Evolutionary conservation across 1,140 invertebrate genomes (phyloP), one percentile per base, ranked within the genome.

Genomic region (Euura lappo): DNA sequence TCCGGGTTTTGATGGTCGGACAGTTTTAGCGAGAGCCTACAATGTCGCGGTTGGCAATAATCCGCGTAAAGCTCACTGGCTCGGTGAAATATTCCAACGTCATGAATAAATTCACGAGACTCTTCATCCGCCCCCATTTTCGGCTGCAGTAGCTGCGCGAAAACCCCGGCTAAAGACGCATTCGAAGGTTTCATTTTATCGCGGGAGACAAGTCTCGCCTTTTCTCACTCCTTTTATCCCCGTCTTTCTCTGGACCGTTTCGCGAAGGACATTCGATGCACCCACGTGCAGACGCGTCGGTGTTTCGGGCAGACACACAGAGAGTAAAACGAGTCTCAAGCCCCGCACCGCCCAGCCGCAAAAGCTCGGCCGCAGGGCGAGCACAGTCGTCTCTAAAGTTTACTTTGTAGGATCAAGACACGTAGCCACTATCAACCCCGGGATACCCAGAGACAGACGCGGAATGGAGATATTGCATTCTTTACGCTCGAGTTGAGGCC

Each of bases 51-150:
- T 78, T 6, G 51, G 13, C 51, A 77, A 81, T 83, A 83, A 84
- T 83, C 77, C 81, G 69, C 69, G 77, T 73, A 77, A 79, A 77
- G 80, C 77, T 69, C 75, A 74, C 74, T 69, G 70, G 51, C 74
- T 73, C 68, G 77, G 80, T 83, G 79, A 85, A 84, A 85, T 82
- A 84, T 85, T 84, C 83, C 78, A 74, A 71, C 72, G 65, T 76
- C 80, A 79, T 79, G 83, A 84, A 85, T 85, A 85, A 85, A 83
- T 60, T 42, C 71, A 72, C 65, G 28, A 28, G 28, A 28, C 28
- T 28, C 28, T 28, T 28, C 0, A 28, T 28, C 28, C 28, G 28
- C 28, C 28, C 28, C 28, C 28, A 28, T 28, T 28, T 28, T 28
- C 28, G 28, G 28, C 28, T 28, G 28, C 28, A 28, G 28, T 28